Evolutionary conservation across 2,797 vertebrate species (phyloP), one percentile per base, ranked within the genome.

Genomic region (Aldrovandia affinis): DNA sequence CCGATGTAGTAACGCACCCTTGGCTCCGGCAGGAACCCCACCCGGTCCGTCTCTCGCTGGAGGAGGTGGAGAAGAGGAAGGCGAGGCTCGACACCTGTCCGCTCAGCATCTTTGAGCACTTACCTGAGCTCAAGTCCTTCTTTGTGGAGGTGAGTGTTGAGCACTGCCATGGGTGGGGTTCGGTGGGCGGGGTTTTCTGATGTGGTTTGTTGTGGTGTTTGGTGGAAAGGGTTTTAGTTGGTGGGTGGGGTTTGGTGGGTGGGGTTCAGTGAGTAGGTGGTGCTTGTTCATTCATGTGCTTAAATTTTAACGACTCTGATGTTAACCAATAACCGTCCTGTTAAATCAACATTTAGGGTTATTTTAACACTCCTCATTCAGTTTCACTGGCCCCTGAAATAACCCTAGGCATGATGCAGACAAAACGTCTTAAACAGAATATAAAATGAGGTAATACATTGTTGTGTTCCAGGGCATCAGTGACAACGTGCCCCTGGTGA

Each of bases 101-200:
- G 59, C 89, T 98, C 84, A 98, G 92, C 93, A 91, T 99, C 86
- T 99, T 99, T 47, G 97, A 99, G 63, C 96, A 99, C 88, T 96
- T 99, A 86, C 89, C 95, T 39, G 96, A 99, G 85, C 95, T 99
- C 86, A 99, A 99, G 89, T 99, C 97, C 25, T 99, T 99, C 93
- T 99, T 99, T 84, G 96, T 99, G 75, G 97, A 99, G 97, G 98
- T 99, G 93, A 79, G 30, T 36, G 57, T 63, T 18, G 50, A 18
- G 42, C 20, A 15, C n/a, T 39, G 50, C 44, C 3, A 3, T 75
- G 12, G 0, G 55, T 39, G 39, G 36, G 0, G 15, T 33, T 68
- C 0, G 12, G 14, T 36, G 28, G 39, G 0, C 28, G 12, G n/a
- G 63, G 28, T 65, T 30, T 65, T n/a, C n/a, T n/a, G n/a, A n/a